These are phyloP conservation scores for Petromus typicus DNA, from an alignment of 2,113 vertebrate genomes.

Conservation along the genomic window DNA sequence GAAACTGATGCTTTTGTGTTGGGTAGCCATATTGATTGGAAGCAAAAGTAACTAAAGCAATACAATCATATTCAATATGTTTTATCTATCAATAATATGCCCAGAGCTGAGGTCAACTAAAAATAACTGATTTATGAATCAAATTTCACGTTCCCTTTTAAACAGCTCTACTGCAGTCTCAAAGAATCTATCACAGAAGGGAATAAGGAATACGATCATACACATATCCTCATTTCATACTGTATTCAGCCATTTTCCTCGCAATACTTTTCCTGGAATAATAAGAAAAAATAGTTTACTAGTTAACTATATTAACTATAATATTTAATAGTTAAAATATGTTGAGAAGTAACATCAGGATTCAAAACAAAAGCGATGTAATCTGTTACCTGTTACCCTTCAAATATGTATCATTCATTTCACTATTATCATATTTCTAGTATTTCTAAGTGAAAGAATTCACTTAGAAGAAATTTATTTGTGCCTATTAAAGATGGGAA, in stretches of 20 bases:
- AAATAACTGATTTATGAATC: neutral
- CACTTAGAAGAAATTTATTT: slow-evolving; percentile 59
- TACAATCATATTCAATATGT: neutral
- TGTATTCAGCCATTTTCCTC: neutral
- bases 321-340: no score
- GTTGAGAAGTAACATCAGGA: neutral
- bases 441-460: slow-evolving; percentile 18
- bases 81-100: neutral
- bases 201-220: neutral
- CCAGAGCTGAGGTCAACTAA: neutral
- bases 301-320: no score
- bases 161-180: neutral
- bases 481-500: slow-evolving; percentile 38
- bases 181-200: neutral
- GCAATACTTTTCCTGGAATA: accelerated
- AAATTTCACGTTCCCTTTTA: neutral
- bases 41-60: neutral
- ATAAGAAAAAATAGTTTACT: no score
- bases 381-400: slow-evolving; percentile 28
- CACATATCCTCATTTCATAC: neutral
- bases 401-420: neutral
- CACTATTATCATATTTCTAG: neutral
- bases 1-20: neutral
- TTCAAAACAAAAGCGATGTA: neutral
- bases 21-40: neutral